These are phyloP conservation scores for Tetrax tetrax DNA, from an alignment of 2,113 vertebrate species.

Conservation along the genomic window DNA sequence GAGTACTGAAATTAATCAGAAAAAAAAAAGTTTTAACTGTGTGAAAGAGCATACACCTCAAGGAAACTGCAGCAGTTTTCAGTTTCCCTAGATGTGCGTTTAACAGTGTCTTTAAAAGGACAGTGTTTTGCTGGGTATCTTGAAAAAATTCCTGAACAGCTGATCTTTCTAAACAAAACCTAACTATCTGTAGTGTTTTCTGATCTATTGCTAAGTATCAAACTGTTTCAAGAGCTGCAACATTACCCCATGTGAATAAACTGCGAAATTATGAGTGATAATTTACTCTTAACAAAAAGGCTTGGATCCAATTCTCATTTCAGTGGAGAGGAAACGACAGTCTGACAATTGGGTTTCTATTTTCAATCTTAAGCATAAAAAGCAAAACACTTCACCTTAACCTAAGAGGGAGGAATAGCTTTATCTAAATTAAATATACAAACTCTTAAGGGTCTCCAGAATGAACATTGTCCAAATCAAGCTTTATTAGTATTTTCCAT, in stretches of 20 bases:
- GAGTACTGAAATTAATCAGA: constrained; percentile 77
- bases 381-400: background rate
- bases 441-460: background rate
- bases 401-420: background rate
- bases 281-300: background rate
- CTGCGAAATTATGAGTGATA: background rate
- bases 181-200: background rate
- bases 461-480: background rate
- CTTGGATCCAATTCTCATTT: constrained; percentile 1
- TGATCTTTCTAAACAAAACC: background rate
- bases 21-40: constrained; percentile 13
- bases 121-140: background rate
- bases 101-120: background rate
- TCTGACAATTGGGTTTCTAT: background rate
- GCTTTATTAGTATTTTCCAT: background rate
- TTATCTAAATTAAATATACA: background rate
- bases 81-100: background rate
- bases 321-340: background rate
- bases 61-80: background rate
- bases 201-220: background rate
- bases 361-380: background rate
- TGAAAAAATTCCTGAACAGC: constrained; percentile 27
- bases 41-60: constrained; percentile 20
- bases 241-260: background rate
- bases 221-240: background rate